phyloP scores from a whole-genome alignment of 2,797 vertebrate species.

The Neosilurus hyrtlii region DNA sequence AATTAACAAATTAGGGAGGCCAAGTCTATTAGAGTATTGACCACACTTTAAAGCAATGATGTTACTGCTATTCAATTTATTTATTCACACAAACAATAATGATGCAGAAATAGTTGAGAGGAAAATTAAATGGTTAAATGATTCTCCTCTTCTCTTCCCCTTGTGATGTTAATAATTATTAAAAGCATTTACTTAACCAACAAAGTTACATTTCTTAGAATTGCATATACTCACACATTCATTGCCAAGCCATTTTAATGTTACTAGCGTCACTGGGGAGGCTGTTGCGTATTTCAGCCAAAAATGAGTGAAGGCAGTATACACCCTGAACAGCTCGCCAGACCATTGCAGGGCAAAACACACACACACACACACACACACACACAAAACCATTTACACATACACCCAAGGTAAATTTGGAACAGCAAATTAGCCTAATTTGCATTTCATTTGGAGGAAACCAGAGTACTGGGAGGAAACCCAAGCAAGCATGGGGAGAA shows the following conservation, averaged over 20 bases:
- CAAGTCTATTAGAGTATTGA: slow-evolving; percentile 15
- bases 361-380: slow-evolving; percentile 30
- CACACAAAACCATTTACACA: slow-evolving; percentile 26
- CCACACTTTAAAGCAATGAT: not conserved
- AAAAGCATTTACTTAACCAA: not conserved
- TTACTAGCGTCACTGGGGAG: too few species aligned
- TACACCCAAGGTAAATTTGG: not conserved
- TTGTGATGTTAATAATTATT: not conserved
- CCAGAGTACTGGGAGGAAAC: too few species aligned
- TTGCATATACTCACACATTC: not conserved
- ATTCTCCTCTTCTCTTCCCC: not conserved
- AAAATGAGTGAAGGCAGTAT: too few species aligned
- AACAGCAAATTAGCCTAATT: too few species aligned
- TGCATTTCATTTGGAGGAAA: too few species aligned
- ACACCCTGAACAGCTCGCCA: too few species aligned
- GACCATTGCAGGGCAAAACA: not conserved
- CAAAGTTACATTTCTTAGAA: not conserved
- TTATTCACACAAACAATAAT: not conserved
- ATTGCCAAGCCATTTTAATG: too few species aligned
- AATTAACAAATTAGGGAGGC: not conserved
- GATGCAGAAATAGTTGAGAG: not conserved
- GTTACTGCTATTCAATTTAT: not conserved
- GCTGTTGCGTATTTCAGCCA: too few species aligned
- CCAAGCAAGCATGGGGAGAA: too few species aligned
- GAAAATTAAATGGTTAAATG: not conserved